Evolutionary conservation across 2,888 invertebrate species (phyloP), one percentile per base, ranked within the genome.

Genomic region (Reticulitermes lucifugus): DNA sequence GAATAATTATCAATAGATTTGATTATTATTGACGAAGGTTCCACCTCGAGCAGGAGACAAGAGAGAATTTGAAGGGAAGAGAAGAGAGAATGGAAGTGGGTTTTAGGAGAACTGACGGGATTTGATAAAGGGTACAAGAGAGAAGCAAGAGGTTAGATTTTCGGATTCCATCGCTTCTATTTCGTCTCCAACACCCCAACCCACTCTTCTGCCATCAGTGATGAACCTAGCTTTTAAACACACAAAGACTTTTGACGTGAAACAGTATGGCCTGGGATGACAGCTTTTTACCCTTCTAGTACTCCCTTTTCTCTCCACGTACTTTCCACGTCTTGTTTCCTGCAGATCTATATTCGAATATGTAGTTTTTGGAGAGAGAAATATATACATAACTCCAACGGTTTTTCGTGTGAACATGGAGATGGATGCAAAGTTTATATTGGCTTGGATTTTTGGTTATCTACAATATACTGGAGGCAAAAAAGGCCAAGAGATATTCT

Each of bases 1-100:
- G 89, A 89, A 89, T 90, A 90, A 90, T 90, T 90, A 90, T 90
- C 90, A 90, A 90, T 90, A 90, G 90, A 90, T 90, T 89, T 90
- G 90, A 90, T 90, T 90, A 90, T 90, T 90, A 90, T 90, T 90
- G 90, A 90, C 90, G 90, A 89, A 41, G 77, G 46, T 46, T 41
- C 77, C 46, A 77, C 77, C 77, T 77, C 77, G 51, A 77, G 75
- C 60, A 51, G n/a, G 51, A 51, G 55, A 35, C 35, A 71, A 55
- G 55, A 77, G 60, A 35, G 18, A 43, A 22, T 73, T 71, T 70
- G 55, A 83, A 25, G 77, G 77, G 77, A 77, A 46, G 21, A 59
- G 81, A 43, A 21, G 41, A 43, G 81, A 21, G 60, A 21, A 25
- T 55, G 43, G 77, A 29, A 41, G 79, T n/a, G 51, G 43, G 77